Evolutionary conservation across 2,113 vertebrate species (phyloP), one percentile per base, ranked within the genome.

Genomic region (Neolamprologus variostigma): DNA sequence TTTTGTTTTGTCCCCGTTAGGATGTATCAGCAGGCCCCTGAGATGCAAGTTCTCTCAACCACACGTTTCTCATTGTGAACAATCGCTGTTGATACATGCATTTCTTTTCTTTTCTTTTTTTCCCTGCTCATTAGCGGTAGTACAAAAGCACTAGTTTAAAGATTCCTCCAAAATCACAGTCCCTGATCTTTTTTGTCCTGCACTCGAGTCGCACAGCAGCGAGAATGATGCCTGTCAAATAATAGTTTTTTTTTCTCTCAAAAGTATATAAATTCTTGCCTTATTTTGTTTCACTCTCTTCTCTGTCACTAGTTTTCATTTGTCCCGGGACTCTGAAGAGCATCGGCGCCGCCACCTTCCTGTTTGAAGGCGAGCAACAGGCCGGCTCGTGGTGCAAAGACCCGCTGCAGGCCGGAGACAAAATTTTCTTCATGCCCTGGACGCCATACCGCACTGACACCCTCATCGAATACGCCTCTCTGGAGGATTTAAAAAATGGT

Each of bases 391-490:
- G 99, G 99, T 99, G 98, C 96, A 98, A 98, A 96, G 99, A 99
- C 94, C 98, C 99, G 12, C 97, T 99, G 73, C 99, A 99, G 95
- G 98, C 98, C 26, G 98, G 97, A 83, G 98, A 99, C 96, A 99
- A 99, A 96, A 98, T 99, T 93, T 99, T 99, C 96, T 99, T 99
- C 96, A 99, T 99, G 98, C 98, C 99, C 14, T 99, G 99, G 99
- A 99, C 98, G 35, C 98, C 99, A 0, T 99, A 99, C 90, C 99
- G 99, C 93, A 99, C 99, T 0, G 99, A 99, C 96, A 99, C 97
- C 9, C 97, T 99, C 88, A 97, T 99, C 76, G 99, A 99, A 91
- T 99, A 97, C 5, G 97, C 98, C 90, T 99, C 99, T 4, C 91
- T 99, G 81, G 98, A 98, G 91, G 99, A 99, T 92, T 98, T 99